Conservation (phyloP, 2,797 vertebrate genomes). For the Phaenicophaeus curvirostris region DNA sequence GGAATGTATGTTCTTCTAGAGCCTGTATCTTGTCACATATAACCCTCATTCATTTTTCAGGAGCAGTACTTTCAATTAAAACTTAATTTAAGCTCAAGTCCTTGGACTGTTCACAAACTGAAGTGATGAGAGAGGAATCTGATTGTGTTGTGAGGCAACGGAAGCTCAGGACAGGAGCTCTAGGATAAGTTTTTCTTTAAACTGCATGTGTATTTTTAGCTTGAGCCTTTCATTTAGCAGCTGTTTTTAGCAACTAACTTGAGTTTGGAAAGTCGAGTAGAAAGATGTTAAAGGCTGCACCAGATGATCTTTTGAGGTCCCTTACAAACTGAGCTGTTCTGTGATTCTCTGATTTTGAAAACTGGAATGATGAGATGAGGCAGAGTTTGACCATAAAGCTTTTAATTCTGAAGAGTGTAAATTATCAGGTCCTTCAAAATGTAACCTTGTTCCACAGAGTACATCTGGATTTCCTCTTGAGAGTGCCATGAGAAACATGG, state of each 20-base stretch:
- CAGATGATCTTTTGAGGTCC: neutral
- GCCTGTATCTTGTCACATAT: neutral
- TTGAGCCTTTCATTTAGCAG: no score
- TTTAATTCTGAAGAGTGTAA: neutral
- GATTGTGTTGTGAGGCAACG: neutral
- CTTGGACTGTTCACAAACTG: neutral
- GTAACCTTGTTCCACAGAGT: conserved; percentile 66
- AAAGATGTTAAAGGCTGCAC: neutral
- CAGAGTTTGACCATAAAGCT: neutral
- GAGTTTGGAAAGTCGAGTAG: neutral
- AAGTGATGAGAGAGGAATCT: neutral
- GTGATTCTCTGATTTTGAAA: neutral
- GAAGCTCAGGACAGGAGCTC: neutral
- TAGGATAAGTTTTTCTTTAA: neutral
- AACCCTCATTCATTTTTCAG: neutral
- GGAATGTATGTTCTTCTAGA: neutral
- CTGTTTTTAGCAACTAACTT: no score
- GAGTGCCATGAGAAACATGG: neutral
- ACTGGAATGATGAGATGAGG: neutral
- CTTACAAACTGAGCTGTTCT: neutral
- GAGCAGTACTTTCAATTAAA: neutral
- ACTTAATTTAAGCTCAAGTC: neutral
- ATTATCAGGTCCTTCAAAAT: conserved; percentile 43
- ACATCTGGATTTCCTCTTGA: conserved; percentile 46
- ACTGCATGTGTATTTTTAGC: neutral